These are phyloP conservation scores for Syngnathus rostellatus DNA, from an alignment of 2,797 vertebrate species.

Conservation along the genomic window DNA sequence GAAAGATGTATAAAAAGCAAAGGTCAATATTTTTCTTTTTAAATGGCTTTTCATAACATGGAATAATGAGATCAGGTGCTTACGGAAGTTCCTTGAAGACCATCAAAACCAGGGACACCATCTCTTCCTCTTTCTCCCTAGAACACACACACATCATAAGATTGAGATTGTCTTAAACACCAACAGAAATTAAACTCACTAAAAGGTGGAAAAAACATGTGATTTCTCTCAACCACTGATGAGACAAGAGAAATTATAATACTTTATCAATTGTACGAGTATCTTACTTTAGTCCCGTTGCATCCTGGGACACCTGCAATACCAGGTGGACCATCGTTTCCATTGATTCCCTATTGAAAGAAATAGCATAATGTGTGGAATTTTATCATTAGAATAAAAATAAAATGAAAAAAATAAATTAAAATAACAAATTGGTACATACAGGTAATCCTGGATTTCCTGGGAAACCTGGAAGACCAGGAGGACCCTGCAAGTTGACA, in stretches of 20 bases:
- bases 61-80: constrained; percentile 35
- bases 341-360: constrained; percentile 81
- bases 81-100: constrained; percentile 79
- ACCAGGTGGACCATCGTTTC: constrained; percentile 88
- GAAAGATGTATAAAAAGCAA: constrained; percentile 35
- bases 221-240: too few relatives aligned
- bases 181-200: too few relatives aligned
- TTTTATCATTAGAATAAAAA: background rate
- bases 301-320: constrained; percentile 88
- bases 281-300: constrained; percentile 91
- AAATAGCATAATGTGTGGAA: background rate
- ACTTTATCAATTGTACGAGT: background rate
- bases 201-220: too few relatives aligned
- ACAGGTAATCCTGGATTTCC: constrained; percentile 93
- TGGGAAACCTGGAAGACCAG: constrained; percentile 82
- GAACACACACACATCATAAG: constrained; percentile 15
- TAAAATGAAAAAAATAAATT: background rate
- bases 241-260: background rate
- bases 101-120: constrained; percentile 75
- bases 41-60: background rate
- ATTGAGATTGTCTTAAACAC: too few relatives aligned
- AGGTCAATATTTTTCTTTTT: background rate
- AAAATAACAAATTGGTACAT: constrained; percentile 45
- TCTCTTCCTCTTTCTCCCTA: constrained; percentile 85
- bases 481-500: constrained; percentile 73